A percentile compares a stretch with the other conserved stretches of the same genome.
phyloP scores from a whole-genome alignment of 2,888 invertebrate species.

The Dromius quadrimaculatus region DNA sequence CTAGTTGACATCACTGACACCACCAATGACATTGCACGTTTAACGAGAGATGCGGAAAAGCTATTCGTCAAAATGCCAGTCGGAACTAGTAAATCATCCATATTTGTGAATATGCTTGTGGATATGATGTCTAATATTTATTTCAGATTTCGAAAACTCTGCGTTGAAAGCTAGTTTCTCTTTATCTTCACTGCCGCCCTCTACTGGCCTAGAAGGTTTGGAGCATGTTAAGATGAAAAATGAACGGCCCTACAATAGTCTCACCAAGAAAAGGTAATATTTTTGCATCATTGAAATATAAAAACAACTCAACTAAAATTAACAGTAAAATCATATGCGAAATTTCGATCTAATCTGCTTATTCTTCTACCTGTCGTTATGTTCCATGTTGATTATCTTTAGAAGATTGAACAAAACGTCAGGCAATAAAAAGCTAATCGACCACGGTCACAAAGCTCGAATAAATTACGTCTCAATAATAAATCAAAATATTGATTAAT shows the following conservation, averaged over 20 bases:
- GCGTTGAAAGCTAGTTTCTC: constrained; percentile 84
- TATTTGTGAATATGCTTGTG: not conserved
- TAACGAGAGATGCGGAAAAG: constrained; percentile 44
- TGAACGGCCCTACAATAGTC: constrained; percentile 86
- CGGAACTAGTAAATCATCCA: constrained; percentile 55
- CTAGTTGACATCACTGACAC: constrained; percentile 36
- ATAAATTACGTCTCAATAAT: too few species aligned
- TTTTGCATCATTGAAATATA: too few species aligned
- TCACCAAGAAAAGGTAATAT: constrained; percentile 79
- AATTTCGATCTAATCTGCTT: too few species aligned
- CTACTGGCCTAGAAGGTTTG: constrained; percentile 68
- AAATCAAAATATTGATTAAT: too few species aligned
- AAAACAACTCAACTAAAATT: too few species aligned
- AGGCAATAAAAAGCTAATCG: too few species aligned
- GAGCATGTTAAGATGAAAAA: constrained; percentile 68
- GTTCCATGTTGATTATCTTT: too few species aligned
- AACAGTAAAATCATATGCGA: too few species aligned
- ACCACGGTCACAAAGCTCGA: too few species aligned
- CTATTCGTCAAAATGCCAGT: constrained; percentile 55
- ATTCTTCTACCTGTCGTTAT: too few species aligned
- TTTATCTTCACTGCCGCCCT: constrained; percentile 82
- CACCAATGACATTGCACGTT: constrained; percentile 38
- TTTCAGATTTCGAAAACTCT: constrained; percentile 76
- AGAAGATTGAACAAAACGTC: too few species aligned
- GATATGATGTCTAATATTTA: constrained; percentile 40